Evolutionary conservation across 1,140 invertebrate genomes (phyloP), one percentile per base, ranked within the genome.

Genomic region (Ceratitis capitata): DNA sequence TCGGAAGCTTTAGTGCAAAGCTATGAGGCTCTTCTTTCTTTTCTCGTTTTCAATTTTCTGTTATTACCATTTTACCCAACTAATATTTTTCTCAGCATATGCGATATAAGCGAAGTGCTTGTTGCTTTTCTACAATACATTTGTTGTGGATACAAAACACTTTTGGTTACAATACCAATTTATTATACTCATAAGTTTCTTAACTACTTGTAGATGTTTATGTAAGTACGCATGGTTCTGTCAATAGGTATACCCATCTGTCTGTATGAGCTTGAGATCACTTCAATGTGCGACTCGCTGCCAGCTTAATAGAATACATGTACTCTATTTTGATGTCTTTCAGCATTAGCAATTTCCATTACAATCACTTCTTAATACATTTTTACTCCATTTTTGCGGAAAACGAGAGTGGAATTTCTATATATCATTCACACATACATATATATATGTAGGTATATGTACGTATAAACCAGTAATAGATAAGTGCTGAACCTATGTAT

Each of bases 271-370:
- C 16, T 23, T 45, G n/a, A 78, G 35, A 78, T 78, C 23, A 78
- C 69, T 47, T 78, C 6, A 74, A 74, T 42, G 39, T 6, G 14
- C 29, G 16, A 39, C 64, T 45, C 26, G 26, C 23, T 78, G 12
- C n/a, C n/a, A n/a, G n/a, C 19, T 45, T 78, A 23, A 23, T 78
- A 42, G 1, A n/a, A n/a, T 10, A 78, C 69, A 78, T 45, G 69
- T 9, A 47, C 39, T 45, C 45, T n/a, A 78, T 78, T 47, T 42
- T 78, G n/a, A 78, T 78, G n/a, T 45, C n/a, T 78, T 74, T n/a
- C 4, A 74, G 35, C 6, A 74, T n/a, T 19, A 19, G 35, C 16
- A 4, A 42, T 42, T 1, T 78, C 19, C 69, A 26, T 78, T 78
- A 26, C 69, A 47, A 45, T 78, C 42, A 78, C 69, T 45, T 45